Conservation (phyloP, 1,140 invertebrate species). For the Sweltsa coloradensis region DNA sequence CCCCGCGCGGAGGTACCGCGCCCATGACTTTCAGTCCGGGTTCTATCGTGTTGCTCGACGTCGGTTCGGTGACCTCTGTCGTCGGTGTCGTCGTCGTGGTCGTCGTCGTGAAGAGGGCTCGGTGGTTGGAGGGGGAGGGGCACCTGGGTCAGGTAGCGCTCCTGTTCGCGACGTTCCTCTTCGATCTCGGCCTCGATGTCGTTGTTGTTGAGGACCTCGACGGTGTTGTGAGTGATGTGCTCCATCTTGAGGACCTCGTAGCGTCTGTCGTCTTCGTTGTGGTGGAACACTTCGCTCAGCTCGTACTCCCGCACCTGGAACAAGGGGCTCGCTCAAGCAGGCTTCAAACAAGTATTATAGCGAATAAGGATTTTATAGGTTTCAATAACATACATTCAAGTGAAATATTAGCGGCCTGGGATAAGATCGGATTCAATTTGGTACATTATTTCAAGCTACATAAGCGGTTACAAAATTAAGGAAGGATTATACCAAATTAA, state of each 20-base stretch:
- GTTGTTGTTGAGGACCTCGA: slow-evolving; percentile 50
- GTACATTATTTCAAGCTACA: too few relatives aligned
- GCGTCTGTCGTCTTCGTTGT: slow-evolving; percentile 59
- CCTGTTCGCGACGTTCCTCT: slow-evolving; percentile 54
- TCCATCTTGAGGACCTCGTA: slow-evolving; percentile 59
- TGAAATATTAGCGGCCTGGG: too few relatives aligned
- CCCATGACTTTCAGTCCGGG: too few relatives aligned
- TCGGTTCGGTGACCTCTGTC: too few relatives aligned
- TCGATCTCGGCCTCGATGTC: slow-evolving; percentile 63
- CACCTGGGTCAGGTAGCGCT: slow-evolving; percentile 22
- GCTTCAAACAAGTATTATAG: too few relatives aligned
- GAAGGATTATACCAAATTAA: too few relatives aligned
- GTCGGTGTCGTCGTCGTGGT: not conserved
- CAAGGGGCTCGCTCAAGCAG: too few relatives aligned
- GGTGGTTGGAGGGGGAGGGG: slow-evolving; percentile 4
- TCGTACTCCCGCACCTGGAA: slow-evolving; percentile 74
- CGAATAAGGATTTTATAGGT: too few relatives aligned
- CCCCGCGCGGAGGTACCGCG: too few relatives aligned
- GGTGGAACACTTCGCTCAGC: slow-evolving; percentile 71
- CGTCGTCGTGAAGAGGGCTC: not conserved
- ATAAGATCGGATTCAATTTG: too few relatives aligned
- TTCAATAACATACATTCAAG: too few relatives aligned
- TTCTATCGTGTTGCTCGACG: not conserved
- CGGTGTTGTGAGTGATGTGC: slow-evolving; percentile 47
- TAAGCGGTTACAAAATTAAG: too few relatives aligned